Evolutionary conservation across 2,888 invertebrate genomes (phyloP), one percentile per base, ranked within the genome.

Genomic region (Epirrhoe alternata): DNA sequence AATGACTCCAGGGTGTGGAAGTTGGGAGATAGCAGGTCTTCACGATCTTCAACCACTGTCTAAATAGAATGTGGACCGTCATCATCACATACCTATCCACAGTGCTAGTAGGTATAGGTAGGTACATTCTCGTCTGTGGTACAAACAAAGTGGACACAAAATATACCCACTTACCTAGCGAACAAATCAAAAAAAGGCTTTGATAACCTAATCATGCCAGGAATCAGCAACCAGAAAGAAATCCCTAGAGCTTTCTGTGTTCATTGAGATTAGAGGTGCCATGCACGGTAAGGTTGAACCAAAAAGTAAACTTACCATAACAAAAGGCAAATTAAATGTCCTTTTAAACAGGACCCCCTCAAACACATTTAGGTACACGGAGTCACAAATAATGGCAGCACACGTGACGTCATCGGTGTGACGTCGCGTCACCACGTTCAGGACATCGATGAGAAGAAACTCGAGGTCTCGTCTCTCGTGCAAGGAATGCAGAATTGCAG

Each of bases 11-110:
- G 81, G 0, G 95, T 95, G 38, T 92, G 85, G 73, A 91, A 94
- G 73, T 94, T 94, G 0, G 96, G 96, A 0, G 95, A 93, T 5
- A 94, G 77, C 0, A 96, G 81, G 80, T 96, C 96, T 75, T 96
- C 96, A 14, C 94, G 89, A 51, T 95, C 95, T 62, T 94, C 88
- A 0, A 96, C 91, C 0, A 94, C 92, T 16, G 95, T 89, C 94
- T 67, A 12, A 47, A 50, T 49, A 8, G 35, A 33, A 33, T 35
- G 12, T 45, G n/a, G 45, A n/a, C 14, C 14, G 6, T n/a, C 14
- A n/a, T n/a, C n/a, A n/a, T n/a, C n/a, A n/a, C n/a, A n/a, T n/a
- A n/a, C n/a, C n/a, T n/a, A n/a, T n/a, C n/a, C n/a, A n/a, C n/a
- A n/a, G n/a, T n/a, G n/a, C n/a, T n/a, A n/a, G n/a, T n/a, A n/a